Evolutionary conservation across 2,888 invertebrate genomes (phyloP).

Genomic region (Octodonta nipae): DNA sequence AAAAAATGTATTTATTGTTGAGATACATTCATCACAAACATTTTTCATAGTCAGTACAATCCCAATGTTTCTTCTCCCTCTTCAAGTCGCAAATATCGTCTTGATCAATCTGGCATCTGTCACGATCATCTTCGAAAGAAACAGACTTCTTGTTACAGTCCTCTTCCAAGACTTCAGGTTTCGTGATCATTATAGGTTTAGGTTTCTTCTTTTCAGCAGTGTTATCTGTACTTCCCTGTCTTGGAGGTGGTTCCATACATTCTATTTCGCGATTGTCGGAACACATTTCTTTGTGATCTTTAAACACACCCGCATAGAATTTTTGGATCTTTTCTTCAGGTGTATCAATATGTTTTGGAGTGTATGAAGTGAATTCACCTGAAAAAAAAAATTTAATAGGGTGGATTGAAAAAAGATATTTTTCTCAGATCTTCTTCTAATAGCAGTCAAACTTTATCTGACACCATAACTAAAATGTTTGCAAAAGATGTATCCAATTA

Average conservation of each 20-base stretch:
- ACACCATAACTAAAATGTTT: too few species aligned
- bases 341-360: slow-evolving; percentile 32
- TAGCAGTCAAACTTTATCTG: too few species aligned
- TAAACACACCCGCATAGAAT: slow-evolving; percentile 29
- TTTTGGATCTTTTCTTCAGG: slow-evolving; percentile 31
- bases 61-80: slow-evolving; percentile 24
- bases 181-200: slow-evolving; percentile 26
- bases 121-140: slow-evolving; percentile 25
- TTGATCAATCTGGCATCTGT: slow-evolving; percentile 24
- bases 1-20: too few species aligned
- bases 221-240: too few species aligned
- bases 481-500: too few species aligned
- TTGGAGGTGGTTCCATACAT: slow-evolving; percentile 21
- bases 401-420: too few species aligned
- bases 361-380: slow-evolving; percentile 20
- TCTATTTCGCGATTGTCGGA: slow-evolving; percentile 20
- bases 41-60: slow-evolving; percentile 27
- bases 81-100: slow-evolving; percentile 29
- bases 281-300: slow-evolving; percentile 29
- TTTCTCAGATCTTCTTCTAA: too few species aligned
- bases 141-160: slow-evolving; percentile 28
- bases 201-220: slow-evolving; percentile 11
- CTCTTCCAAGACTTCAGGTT: slow-evolving; percentile 24
- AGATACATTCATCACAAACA: too few species aligned
- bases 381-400: slow-evolving; percentile 6